These are phyloP conservation scores for Tympanoctomys barrerae DNA, from an alignment of 2,797 vertebrate species.

Conservation along the genomic window DNA sequence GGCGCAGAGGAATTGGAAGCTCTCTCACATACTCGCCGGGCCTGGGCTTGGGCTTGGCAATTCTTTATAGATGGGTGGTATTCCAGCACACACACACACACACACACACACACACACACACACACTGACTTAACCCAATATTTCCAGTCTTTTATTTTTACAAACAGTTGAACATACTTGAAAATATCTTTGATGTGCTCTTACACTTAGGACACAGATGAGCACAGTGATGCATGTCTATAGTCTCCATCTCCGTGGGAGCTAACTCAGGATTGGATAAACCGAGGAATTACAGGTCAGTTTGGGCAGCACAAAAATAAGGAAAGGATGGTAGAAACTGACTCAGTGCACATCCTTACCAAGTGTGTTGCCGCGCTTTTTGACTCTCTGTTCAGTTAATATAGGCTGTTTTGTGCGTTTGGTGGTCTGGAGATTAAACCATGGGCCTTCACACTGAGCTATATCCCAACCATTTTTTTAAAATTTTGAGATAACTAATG, in stretches of 20 bases:
- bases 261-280: background rate
- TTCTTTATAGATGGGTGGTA: background rate
- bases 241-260: background rate
- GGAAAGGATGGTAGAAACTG: background rate
- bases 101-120: background rate
- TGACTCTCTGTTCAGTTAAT: constrained; percentile 7
- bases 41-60: too few species aligned
- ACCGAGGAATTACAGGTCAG: background rate
- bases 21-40: too few species aligned
- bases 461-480: background rate
- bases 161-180: background rate
- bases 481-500: background rate
- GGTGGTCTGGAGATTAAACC: background rate
- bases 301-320: background rate
- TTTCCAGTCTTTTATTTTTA: background rate
- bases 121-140: background rate
- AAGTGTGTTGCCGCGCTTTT: background rate
- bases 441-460: background rate
- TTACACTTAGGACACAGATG: background rate
- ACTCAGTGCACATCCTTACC: background rate
- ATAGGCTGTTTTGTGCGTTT: background rate
- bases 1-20: too few species aligned
- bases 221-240: too few species aligned
- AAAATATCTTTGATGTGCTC: background rate
- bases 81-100: background rate